Base-by-base conservation (phyloP, 2,888 invertebrate species). In the Caenorhabditis plicata region DNA sequence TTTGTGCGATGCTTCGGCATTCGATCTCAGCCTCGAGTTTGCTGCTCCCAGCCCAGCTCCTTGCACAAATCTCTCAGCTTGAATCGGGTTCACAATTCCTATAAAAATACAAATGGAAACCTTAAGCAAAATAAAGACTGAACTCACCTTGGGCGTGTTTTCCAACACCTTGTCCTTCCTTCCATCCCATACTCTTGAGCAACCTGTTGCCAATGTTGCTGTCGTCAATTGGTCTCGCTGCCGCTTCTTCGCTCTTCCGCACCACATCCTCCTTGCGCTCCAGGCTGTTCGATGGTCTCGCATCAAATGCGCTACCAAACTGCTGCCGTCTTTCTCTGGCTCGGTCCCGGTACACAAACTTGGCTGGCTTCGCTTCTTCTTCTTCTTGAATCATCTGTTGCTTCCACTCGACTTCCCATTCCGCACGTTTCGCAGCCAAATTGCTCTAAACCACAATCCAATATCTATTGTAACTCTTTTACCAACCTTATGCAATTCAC, bases 141-240 rank as follows among this genome's bases (percentile, higher is more conserved):
- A 9, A 26, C 50, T 17, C 20, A 72, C 78, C 78, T 83, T 96
- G 95, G 81, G 92, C 92, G 47, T 87, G 87, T 81, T 90, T 90
- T 0, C 98, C 96, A 20, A 98, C 84, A 0, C 98, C 98, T 84
- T 91, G 88, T 0, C 98, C 98, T 81, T 92, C 92, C 5, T 89
- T 89, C 98, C 98, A 98, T 4, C 98, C 98, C 98, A 98, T 98
- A 83, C 92, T 93, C 83, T 96, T 93, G 64, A 98, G 82, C 82
- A 98, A 85, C 80, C 91, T 89, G 81, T 90, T 95, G 7, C 96
- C 98, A 55, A 95, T 90, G 74, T 94, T 94, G 71, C 90, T 52
- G n/a, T 61, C 57, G 39, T 77, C 74, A 19, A 77, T 25, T 0
- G 76, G 75, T 11, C 51, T 42, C 5, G 44, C 43, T 11, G 60